Evolutionary conservation across 2,113 vertebrate species (phyloP).

Genomic region (Crocuta crocuta): DNA sequence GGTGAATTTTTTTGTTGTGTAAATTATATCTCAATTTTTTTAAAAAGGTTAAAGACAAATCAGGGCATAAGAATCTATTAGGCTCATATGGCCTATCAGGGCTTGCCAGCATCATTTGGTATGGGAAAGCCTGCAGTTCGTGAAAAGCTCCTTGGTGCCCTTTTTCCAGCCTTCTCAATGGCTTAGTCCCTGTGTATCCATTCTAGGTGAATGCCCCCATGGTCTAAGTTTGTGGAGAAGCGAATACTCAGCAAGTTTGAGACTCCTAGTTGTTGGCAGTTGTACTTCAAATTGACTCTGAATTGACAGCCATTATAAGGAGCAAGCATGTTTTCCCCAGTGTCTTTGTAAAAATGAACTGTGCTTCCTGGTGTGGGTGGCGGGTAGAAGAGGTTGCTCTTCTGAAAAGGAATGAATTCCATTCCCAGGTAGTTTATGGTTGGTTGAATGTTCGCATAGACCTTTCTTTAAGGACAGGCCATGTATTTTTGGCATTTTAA

Average conservation of each 20-base stretch:
- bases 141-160: neutral
- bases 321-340: neutral
- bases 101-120: neutral
- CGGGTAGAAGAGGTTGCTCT: neutral
- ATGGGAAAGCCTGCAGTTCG: neutral
- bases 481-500: neutral
- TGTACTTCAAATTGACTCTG: slow-evolving; percentile 3
- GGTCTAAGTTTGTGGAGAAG: neutral
- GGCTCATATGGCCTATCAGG: neutral
- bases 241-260: neutral
- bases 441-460: neutral
- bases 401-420: neutral
- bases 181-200: neutral
- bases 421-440: neutral
- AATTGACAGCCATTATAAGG: neutral
- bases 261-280: neutral
- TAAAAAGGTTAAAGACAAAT: neutral
- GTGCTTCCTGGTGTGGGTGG: neutral
- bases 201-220: neutral
- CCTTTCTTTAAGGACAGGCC: neutral
- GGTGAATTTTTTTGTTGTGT: neutral
- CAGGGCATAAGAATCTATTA: neutral
- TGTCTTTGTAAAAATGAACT: neutral
- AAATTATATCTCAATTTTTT: neutral
- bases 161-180: neutral